Base-by-base conservation (phyloP, 2,888 invertebrate genomes). In the Lithophane leautieri region DNA sequence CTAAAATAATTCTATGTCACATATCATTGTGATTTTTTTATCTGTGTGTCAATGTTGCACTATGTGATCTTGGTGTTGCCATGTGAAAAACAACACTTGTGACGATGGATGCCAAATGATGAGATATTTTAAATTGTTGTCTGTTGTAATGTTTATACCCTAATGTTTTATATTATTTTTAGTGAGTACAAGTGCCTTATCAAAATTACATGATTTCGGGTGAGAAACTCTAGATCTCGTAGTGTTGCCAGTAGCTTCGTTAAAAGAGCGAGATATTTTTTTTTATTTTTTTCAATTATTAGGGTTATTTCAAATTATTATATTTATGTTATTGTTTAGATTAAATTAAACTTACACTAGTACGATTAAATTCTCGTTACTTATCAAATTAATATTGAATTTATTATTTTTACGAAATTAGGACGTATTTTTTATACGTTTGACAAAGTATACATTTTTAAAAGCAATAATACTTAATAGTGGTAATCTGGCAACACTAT, bases 91-190 rank as follows among this genome's bases (percentile, higher is more conserved):
- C 84, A 88, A 86, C 87, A 86, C 86, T 89, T 87, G 91, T 91
- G 91, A 91, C 88, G 86, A 90, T 89, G 91, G 91, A 93, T 94
- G 95, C 95, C 94, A 95, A 95, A 95, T 92, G 79, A 87, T 90
- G 88, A 88, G 84, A 89, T 89, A 90, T 91, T 90, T 90, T 90
- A 87, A 89, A 86, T 85, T 91, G 90, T 92, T 91, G 89, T 90
- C 91, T 92, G 90, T 93, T 92, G 90, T 92, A 91, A 88, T 88
- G 79, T 88, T 86, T 89, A 88, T 84, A 86, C 75, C 85, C 80
- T 83, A 81, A 81, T 82, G 28, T 85, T 88, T 86, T 67, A 86
- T 84, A 82, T 84, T 81, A 80, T 76, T 84, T 87, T 89, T 86
- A 85, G 88, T 86, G 86, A 87, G 86, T 85, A 82, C 85, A 88